These are phyloP conservation scores for Sisor rabdophorus DNA, from an alignment of 2,113 vertebrate species.

Conservation along the genomic window DNA sequence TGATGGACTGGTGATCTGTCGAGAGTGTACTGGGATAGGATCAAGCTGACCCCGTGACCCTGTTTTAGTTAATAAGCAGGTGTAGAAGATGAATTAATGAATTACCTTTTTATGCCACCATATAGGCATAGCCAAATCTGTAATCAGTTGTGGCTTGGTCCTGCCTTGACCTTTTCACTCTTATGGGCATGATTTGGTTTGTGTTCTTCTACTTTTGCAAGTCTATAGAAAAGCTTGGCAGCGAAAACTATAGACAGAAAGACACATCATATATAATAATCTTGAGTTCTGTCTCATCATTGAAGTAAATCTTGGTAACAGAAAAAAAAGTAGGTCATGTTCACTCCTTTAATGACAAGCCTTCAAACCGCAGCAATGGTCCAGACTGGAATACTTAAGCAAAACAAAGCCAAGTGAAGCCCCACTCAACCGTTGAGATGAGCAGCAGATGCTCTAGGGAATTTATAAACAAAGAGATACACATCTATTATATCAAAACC, in stretches of 20 bases:
- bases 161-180: too few relatives aligned
- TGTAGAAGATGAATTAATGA: too few relatives aligned
- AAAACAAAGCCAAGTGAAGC: slow-evolving; percentile 44
- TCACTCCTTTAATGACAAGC: slow-evolving; percentile 30
- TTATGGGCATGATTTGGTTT: too few relatives aligned
- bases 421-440: slow-evolving; percentile 79
- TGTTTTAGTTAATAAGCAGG: too few relatives aligned
- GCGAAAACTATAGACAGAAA: neutral
- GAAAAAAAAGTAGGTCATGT: slow-evolving; percentile 25
- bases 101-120: too few relatives aligned
- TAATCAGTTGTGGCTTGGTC: neutral
- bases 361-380: slow-evolving; percentile 25
- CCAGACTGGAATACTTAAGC: slow-evolving; percentile 34
- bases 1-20: too few relatives aligned
- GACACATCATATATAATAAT: neutral
- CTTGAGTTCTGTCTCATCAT: slow-evolving; percentile 12
- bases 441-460: slow-evolving; percentile 82
- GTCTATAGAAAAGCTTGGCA: neutral
- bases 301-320: slow-evolving; percentile 15
- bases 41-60: too few relatives aligned
- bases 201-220: too few relatives aligned
- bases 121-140: neutral
- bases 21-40: too few relatives aligned
- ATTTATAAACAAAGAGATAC: slow-evolving; percentile 91
- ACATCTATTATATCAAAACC: slow-evolving; percentile 96